Percentiles rank a stretch among this genome's conserved stretches.
Conservation (phyloP, 2,888 invertebrate genomes). For the Microplitis manilae region DNA sequence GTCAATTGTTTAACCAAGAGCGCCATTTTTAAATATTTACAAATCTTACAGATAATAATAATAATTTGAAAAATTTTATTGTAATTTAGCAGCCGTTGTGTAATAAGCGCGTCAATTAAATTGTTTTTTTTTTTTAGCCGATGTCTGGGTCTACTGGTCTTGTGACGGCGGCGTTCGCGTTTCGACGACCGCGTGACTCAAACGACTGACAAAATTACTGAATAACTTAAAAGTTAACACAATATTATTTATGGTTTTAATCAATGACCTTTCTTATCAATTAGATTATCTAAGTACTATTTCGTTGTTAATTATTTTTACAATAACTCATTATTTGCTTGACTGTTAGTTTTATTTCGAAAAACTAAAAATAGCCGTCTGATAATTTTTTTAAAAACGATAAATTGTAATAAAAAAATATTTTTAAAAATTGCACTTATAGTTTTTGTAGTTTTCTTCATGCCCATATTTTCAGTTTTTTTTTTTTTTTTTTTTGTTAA, state of each 20-base stretch:
- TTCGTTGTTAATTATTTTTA: too few relatives aligned
- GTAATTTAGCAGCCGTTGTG: background rate
- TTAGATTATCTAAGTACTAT: background rate
- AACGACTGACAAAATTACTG: slow-evolving; percentile 49
- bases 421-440: too few relatives aligned
- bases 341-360: too few relatives aligned
- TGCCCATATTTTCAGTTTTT: too few relatives aligned
- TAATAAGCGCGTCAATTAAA: background rate
- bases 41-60: too few relatives aligned
- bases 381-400: too few relatives aligned
- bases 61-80: background rate
- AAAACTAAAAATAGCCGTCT: too few relatives aligned
- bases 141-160: slow-evolving; percentile 14
- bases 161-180: slow-evolving; percentile 20
- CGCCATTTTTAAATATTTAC: slow-evolving; percentile 54
- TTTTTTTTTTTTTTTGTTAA: too few relatives aligned
- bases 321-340: too few relatives aligned
- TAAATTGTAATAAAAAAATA: too few relatives aligned
- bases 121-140: slow-evolving; percentile 5
- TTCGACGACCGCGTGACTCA: slow-evolving; percentile 47
- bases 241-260: background rate
- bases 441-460: too few relatives aligned
- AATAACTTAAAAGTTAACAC: slow-evolving; percentile 1
- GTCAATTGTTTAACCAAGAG: slow-evolving; percentile 54
- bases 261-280: slow-evolving; percentile 18